Conservation (phyloP, 2,888 invertebrate genomes). For the Hypselothyrea guttata region DNA sequence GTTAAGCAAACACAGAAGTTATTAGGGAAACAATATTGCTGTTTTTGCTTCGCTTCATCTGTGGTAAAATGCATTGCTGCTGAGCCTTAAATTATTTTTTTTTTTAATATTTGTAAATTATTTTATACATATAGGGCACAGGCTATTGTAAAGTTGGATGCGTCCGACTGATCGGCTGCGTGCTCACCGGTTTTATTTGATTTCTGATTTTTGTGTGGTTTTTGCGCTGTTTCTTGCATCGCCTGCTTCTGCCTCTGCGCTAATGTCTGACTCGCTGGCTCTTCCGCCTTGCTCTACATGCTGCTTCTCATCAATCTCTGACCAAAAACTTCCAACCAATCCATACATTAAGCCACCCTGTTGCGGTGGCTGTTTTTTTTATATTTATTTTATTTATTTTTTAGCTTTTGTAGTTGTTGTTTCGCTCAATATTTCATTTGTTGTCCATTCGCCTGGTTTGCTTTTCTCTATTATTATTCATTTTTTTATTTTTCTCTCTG, state of each 20-base stretch:
- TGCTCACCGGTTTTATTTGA: too few species aligned
- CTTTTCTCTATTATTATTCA: constrained; percentile 43
- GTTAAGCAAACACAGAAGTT: too few species aligned
- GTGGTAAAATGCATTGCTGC: too few species aligned
- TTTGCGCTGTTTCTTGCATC: background rate
- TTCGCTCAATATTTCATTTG: constrained; percentile 34
- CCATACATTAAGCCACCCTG: constrained; percentile 37
- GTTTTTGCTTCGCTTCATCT: too few species aligned
- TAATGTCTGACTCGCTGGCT: background rate
- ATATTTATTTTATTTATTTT: constrained; percentile 11
- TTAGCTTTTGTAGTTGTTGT: constrained; percentile 13
- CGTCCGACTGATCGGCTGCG: too few species aligned
- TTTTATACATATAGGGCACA: too few species aligned
- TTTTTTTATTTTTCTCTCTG: constrained; percentile 7
- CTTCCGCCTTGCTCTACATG: background rate
- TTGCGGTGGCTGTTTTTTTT: constrained; percentile 22
- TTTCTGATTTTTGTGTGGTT: too few species aligned
- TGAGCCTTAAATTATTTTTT: too few species aligned
- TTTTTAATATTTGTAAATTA: too few species aligned
- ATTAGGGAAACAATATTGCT: too few species aligned
- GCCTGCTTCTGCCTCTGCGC: constrained; percentile 3
- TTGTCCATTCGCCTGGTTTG: constrained; percentile 30
- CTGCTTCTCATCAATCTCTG: constrained; percentile 15
- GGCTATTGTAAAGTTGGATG: too few species aligned
- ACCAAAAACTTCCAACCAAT: constrained; percentile 19